Evolutionary conservation across 2,888 invertebrate species (phyloP), one percentile per base, ranked within the genome.

Genomic region (Heliconius sara): DNA sequence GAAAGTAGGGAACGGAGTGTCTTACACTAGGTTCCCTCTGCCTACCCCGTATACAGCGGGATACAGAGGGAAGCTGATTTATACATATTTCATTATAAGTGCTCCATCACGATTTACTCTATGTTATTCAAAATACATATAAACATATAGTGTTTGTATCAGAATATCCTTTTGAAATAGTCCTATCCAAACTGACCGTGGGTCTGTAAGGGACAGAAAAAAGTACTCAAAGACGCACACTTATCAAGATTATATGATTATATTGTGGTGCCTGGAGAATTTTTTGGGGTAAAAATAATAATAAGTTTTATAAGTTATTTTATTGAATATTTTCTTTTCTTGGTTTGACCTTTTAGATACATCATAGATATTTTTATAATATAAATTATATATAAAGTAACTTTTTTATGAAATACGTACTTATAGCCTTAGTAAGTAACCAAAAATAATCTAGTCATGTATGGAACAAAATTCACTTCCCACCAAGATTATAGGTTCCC

Each of bases 171-270:
- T 43, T 70, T 13, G 43, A 70, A 43, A 70, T 43, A 47, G 43
- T 70, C 70, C 70, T 70, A 70, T 43, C 70, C 70, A 70, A 70
- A 70, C 70, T 70, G 25, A 70, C 43, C 70, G 16, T 70, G 43
- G 25, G 68, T 7, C 68, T 70, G 43, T 68, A 68, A 68, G 25
- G 43, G 43, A 43, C 70, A 43, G n/a, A 70, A 25, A 70, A 16
- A 70, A 70, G 70, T 70, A 25, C 70, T 70, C 70, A 70, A 47
- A 70, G 70, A 9, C 70, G 43, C 12, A 70, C 70, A 70, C 70
- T 70, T 70, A 70, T 47, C 43, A 70, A 43, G 43, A 70, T 70
- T 70, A 70, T 68, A 39, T 47, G 47, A 16, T 43, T 43, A 43
- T 68, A 70, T 70, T 70, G 25, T 47, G 43, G 25, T 19, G 70